A percentile compares a stretch with the other conserved stretches of the same genome.
These are phyloP conservation scores for Ichneumoninae sp. DNA, from an alignment of 2,888 invertebrate genomes.

Conservation along the genomic window DNA sequence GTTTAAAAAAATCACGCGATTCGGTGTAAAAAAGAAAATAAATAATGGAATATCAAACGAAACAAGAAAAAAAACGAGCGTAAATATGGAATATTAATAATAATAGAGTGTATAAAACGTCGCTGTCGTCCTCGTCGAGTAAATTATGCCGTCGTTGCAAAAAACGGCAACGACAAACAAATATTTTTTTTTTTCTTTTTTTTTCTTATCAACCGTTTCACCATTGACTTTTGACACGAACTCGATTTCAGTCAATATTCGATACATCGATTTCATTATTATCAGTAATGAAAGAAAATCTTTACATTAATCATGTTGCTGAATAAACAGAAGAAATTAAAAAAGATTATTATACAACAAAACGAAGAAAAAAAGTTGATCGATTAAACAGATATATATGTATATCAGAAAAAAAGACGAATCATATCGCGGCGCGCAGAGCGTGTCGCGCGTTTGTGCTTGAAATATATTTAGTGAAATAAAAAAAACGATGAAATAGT, in stretches of 20 bases:
- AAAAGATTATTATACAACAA: not conserved
- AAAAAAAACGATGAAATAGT: conserved; percentile 29
- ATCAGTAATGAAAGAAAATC: conserved; percentile 8
- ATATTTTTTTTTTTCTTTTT: not conserved
- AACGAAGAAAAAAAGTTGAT: conserved; percentile 20
- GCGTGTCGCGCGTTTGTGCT: conserved; percentile 52
- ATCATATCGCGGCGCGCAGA: conserved; percentile 58
- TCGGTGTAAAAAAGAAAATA: conserved; percentile 42
- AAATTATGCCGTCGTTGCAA: conserved; percentile 52
- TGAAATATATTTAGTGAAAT: conserved; percentile 26
- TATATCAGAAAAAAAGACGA: conserved; percentile 31
- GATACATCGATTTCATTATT: conserved; percentile 53
- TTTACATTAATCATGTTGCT: conserved; percentile 20
- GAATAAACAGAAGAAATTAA: conserved; percentile 12
- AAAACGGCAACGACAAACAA: conserved; percentile 34
- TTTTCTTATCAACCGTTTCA: conserved; percentile 8
- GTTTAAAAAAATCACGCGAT: conserved; percentile 47
- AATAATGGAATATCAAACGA: conserved; percentile 25
- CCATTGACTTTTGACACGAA: conserved; percentile 21
- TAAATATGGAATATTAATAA: conserved; percentile 30
- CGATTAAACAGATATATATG: conserved; percentile 38
- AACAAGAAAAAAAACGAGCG: conserved; percentile 22
- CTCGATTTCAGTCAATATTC: conserved; percentile 51
- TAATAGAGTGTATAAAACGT: conserved; percentile 58
- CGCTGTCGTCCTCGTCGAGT: conserved; percentile 62